Base-by-base conservation (phyloP, 2,888 invertebrate species). In the Aleiodes alternator region DNA sequence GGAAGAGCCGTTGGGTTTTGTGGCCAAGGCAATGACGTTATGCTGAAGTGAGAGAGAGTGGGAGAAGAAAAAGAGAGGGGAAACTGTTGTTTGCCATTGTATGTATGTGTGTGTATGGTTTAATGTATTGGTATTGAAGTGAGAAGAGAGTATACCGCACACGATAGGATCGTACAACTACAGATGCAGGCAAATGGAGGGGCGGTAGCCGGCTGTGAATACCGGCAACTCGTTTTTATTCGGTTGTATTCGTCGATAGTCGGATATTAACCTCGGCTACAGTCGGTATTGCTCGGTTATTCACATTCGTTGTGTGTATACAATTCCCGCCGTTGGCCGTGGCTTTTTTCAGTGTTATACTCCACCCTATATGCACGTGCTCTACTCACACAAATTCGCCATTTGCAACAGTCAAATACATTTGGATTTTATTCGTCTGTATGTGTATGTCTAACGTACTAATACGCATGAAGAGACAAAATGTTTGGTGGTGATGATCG, bases 1-100 rank as follows among this genome's bases (percentile, higher is more conserved):
- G 51, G 48, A 55, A 70, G 69, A 59, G 56, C 71, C 59, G 68
- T 56, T 53, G 74, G 61, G 75, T 80, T 80, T 77, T 75, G 50
- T 66, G 48, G 29, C 61, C 71, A 31, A 68, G 71, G 51, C 68
- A 70, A 23, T 72, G 57, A 31, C 57, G 68, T 14, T 12, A 50
- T 56, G 71, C 23, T 59, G 68, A 50, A 59, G 64, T 43, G 64
- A 73, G 68, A 16, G 53, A 48, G 50, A 43, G 56, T 11, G 12
- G 66, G 59, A 43, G 56, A n/a, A 8, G 66, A 11, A 7, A 43
- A 9, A 38, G 23, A 57, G 11, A 53, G 55, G 48, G 61, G 31
- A 64, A 23, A 48, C 9, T 48, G 57, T 69, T 73, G 50, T 43
- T 38, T 29, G 50, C 59, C 51, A 31, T 38, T 70, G 23, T 23